These are phyloP conservation scores for Blennius ocellaris DNA, from an alignment of 2,113 vertebrate genomes.

Conservation along the genomic window DNA sequence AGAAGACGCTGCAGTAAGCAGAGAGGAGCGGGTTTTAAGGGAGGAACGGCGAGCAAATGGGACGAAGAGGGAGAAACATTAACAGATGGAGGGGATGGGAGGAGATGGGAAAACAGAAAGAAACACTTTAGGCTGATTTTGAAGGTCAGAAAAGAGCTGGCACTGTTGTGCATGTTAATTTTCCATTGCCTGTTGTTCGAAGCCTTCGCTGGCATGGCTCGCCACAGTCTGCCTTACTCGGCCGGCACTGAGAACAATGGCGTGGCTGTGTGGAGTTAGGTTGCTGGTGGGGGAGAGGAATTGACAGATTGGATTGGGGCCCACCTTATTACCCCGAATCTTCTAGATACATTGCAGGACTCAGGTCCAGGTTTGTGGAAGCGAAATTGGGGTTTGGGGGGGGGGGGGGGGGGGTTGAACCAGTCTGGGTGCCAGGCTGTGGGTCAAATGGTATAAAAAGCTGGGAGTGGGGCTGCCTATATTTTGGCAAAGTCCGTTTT, in stretches of 20 bases:
- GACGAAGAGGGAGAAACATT: slow-evolving; percentile 24
- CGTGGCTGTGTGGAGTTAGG: slow-evolving; percentile 72
- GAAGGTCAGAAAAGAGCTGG: slow-evolving; percentile 56
- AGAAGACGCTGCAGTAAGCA: slow-evolving; percentile 84
- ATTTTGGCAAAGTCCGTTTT: slow-evolving; percentile 47
- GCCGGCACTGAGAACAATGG: slow-evolving; percentile 80
- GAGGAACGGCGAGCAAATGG: not conserved
- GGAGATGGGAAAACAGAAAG: slow-evolving; percentile 16
- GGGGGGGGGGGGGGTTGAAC: not conserved
- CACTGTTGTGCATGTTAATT: slow-evolving; percentile 77
- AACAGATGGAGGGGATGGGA: slow-evolving; percentile 7
- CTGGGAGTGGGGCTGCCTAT: slow-evolving; percentile 35
- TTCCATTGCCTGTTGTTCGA: slow-evolving; percentile 67
- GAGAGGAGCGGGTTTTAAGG: slow-evolving; percentile 15
- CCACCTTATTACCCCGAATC: slow-evolving; percentile 66
- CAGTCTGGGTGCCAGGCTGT: slow-evolving; percentile 48
- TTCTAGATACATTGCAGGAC: slow-evolving; percentile 53
- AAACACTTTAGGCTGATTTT: slow-evolving; percentile 43
- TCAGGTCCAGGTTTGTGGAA: slow-evolving; percentile 43
- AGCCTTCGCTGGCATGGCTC: slow-evolving; percentile 74
- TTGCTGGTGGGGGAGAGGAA: slow-evolving; percentile 57
- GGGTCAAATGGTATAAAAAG: slow-evolving; percentile 57
- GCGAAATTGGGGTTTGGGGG: not conserved
- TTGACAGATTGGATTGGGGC: slow-evolving; percentile 61
- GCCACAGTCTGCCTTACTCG: slow-evolving; percentile 68